A percentile compares a stretch with the other conserved stretches of the same genome.
These are phyloP conservation scores for Copidosoma floridanum DNA, from an alignment of 1,140 invertebrate genomes.

Conservation along the genomic window DNA sequence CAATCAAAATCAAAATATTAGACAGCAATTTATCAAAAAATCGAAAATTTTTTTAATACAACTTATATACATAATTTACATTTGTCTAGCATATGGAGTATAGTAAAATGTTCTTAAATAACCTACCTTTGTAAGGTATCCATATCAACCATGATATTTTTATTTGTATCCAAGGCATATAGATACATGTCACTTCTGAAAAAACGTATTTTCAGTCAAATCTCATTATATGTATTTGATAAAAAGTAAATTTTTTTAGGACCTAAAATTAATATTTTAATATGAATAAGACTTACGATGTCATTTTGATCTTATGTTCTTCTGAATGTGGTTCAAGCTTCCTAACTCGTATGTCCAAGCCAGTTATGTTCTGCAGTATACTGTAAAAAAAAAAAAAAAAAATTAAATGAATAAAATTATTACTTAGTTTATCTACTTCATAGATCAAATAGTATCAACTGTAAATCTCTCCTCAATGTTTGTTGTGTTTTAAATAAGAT, in stretches of 20 bases:
- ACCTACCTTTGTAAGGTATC: conserved; percentile 71
- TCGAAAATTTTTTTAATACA: too few relatives aligned
- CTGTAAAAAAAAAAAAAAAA: conserved; percentile 52
- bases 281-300: conserved; percentile 62
- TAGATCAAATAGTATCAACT: too few relatives aligned
- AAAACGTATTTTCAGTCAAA: conserved; percentile 37
- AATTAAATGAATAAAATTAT: too few relatives aligned
- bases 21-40: too few relatives aligned
- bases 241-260: too few relatives aligned
- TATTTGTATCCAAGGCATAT: conserved; percentile 77
- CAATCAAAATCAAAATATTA: too few relatives aligned
- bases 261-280: neutral
- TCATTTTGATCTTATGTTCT: conserved; percentile 60
- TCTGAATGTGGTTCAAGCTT: conserved; percentile 73
- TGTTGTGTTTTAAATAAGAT: too few relatives aligned
- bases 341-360: conserved; percentile 73
- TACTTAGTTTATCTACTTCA: too few relatives aligned
- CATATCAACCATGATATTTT: conserved; percentile 79
- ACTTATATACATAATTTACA: too few relatives aligned
- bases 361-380: conserved; percentile 69
- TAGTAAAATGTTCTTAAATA: neutral
- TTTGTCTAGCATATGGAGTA: too few relatives aligned
- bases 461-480: too few relatives aligned
- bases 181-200: conserved; percentile 80
- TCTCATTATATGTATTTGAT: too few relatives aligned